Conservation (phyloP, 2,113 vertebrate species). For the Laterallus jamaicensis region DNA sequence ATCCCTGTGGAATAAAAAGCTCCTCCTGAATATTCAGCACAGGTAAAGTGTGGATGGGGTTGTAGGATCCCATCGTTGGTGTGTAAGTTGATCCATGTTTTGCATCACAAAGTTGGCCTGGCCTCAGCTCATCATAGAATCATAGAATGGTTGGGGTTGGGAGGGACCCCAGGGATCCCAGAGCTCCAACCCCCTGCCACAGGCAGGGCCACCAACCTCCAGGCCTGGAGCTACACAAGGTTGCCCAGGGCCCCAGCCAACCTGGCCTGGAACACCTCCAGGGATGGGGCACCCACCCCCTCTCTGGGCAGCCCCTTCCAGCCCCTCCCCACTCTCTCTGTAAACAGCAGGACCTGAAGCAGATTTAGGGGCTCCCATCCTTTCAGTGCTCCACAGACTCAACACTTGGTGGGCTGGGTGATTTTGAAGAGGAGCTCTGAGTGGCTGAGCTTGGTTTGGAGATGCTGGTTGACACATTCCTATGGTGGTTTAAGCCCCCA, state of each 20-base stretch:
- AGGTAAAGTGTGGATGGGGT: fast-evolving
- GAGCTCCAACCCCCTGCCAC: no score
- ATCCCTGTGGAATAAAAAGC: background rate
- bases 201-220: no score
- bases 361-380: background rate
- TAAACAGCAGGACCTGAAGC: no score
- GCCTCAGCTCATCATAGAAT: no score
- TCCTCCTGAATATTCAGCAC: background rate
- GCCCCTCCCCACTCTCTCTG: no score
- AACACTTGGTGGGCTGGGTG: background rate
- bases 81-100: background rate
- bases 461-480: fast-evolving
- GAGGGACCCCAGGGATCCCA: no score
- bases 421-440: background rate
- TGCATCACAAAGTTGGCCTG: background rate
- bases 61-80: background rate
- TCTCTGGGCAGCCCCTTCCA: no score
- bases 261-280: no score
- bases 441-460: background rate
- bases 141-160: no score
- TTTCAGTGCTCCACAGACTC: background rate
- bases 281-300: no score
- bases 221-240: no score
- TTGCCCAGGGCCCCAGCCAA: no score
- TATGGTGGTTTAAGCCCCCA: background rate